These are phyloP conservation scores for Folsomia candida DNA, from an alignment of 2,888 invertebrate genomes.

Conservation along the genomic window DNA sequence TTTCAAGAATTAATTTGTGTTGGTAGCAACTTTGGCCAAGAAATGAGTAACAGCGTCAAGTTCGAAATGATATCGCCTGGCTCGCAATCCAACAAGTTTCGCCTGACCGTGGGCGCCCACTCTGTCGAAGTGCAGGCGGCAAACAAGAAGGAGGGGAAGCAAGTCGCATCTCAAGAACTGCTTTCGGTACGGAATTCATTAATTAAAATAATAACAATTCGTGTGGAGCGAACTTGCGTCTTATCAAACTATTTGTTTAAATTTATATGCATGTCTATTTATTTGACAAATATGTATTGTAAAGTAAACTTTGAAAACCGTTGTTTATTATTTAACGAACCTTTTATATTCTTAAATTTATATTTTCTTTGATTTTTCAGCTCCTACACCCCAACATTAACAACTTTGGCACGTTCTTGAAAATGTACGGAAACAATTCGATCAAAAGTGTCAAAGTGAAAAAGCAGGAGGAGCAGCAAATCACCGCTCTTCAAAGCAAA, in stretches of 20 bases:
- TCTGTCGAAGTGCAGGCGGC: constrained; percentile 68
- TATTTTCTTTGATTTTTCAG: constrained; percentile 55
- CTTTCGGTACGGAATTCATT: constrained; percentile 37
- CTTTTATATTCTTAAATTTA: no score
- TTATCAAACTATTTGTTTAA: not conserved
- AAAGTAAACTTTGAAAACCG: not conserved
- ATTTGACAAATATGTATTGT: no score
- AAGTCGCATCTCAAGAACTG: constrained; percentile 85
- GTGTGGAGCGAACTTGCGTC: not conserved
- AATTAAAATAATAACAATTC: not conserved
- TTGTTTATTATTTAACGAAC: not conserved
- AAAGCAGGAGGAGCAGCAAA: constrained; percentile 87
- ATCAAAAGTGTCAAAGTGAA: constrained; percentile 88
- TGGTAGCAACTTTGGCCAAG: constrained; percentile 80
- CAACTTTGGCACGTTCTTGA: constrained; percentile 89
- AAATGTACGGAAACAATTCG: constrained; percentile 87
- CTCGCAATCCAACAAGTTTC: constrained; percentile 88
- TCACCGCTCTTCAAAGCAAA: constrained; percentile 82
- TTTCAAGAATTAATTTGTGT: not conserved
- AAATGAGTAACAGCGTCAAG: constrained; percentile 70
- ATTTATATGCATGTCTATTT: not conserved
- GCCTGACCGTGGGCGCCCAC: constrained; percentile 91
- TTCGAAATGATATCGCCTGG: constrained; percentile 82
- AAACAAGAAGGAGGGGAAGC: constrained; percentile 95
- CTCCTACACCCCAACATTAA: constrained; percentile 89